Conservation (phyloP, 2,113 vertebrate species). For the Anhinga anhinga region DNA sequence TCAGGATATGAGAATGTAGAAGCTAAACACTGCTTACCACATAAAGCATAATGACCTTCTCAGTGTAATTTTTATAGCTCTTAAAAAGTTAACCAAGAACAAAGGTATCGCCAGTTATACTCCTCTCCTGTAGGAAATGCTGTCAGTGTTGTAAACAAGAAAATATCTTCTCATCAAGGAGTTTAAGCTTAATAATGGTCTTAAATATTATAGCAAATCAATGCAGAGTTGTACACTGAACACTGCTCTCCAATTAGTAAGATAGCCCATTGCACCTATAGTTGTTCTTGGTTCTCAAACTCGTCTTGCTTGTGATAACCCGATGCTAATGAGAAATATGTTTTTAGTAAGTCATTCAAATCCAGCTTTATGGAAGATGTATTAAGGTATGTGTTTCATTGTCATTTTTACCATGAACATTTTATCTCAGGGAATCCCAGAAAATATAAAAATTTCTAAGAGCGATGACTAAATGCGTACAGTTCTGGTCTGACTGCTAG, state of each 20-base stretch:
- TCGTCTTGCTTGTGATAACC: not conserved
- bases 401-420: not conserved
- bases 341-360: not conserved
- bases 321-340: not conserved
- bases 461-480: not conserved
- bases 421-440: not conserved
- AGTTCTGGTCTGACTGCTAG: not conserved
- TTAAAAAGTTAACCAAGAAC: not conserved
- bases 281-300: not conserved
- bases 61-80: not conserved
- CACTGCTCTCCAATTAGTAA: not conserved
- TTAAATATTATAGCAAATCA: not conserved
- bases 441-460: not conserved
- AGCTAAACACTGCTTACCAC: not conserved
- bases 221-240: not conserved
- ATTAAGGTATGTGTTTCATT: not conserved
- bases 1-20: not conserved
- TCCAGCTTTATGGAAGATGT: not conserved
- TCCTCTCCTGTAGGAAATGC: not conserved
- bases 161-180: not conserved
- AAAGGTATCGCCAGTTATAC: not conserved
- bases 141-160: not conserved
- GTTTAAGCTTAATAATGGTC: not conserved
- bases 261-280: not conserved
- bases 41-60: not conserved